These are phyloP conservation scores for Etheostoma nigrum DNA, from an alignment of 2,797 vertebrate genomes.

Conservation along the genomic window DNA sequence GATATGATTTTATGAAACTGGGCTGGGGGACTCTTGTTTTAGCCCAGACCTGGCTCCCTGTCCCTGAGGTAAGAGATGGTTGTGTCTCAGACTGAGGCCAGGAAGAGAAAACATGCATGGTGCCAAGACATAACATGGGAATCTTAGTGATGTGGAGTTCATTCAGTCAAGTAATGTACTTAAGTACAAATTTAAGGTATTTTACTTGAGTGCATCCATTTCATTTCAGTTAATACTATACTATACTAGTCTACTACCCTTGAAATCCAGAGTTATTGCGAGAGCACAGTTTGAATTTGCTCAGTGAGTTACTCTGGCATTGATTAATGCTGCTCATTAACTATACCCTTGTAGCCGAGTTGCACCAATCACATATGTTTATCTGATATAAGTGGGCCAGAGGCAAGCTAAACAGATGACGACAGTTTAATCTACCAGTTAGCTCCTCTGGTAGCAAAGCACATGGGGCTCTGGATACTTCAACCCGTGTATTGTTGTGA, in stretches of 20 bases:
- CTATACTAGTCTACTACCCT: not conserved
- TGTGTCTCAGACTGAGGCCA: constrained; percentile 24
- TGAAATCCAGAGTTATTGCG: too few relatives aligned
- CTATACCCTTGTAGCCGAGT: too few relatives aligned
- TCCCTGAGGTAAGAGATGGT: constrained; percentile 47
- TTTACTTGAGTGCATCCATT: constrained; percentile 13
- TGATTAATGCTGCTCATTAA: too few relatives aligned
- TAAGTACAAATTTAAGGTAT: not conserved
- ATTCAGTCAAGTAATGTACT: not conserved
- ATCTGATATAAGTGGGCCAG: too few relatives aligned
- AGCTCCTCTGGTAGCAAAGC: too few relatives aligned
- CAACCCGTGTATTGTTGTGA: too few relatives aligned
- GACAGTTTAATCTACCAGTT: too few relatives aligned
- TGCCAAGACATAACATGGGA: constrained; percentile 10
- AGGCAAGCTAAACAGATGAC: too few relatives aligned
- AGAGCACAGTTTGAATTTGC: too few relatives aligned
- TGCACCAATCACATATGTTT: too few relatives aligned
- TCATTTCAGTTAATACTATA: not conserved
- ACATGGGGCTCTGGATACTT: too few relatives aligned
- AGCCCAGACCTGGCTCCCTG: constrained; percentile 17
- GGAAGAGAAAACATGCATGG: not conserved
- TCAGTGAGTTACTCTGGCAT: too few relatives aligned
- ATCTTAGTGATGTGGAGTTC: not conserved
- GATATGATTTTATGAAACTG: constrained; percentile 59
- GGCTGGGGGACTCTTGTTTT: constrained; percentile 28